Evolutionary conservation across 2,797 vertebrate genomes (phyloP).

Genomic region (Mionectes olivaceus): DNA sequence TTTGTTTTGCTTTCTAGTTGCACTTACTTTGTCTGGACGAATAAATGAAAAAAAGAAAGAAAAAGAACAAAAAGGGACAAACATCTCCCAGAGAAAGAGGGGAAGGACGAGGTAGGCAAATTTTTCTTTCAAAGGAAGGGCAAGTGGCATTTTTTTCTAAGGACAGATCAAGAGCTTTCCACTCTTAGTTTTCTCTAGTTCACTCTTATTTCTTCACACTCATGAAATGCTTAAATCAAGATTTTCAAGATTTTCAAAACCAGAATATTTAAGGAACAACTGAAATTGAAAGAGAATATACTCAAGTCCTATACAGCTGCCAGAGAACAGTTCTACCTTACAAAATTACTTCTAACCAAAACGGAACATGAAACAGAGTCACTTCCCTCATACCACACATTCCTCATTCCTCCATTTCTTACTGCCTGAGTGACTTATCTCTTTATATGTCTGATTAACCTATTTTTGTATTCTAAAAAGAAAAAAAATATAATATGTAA

Average conservation of each 20-base stretch:
- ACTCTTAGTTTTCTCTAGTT: neutral
- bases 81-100: neutral
- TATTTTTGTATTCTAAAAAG: neutral
- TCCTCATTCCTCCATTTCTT: neutral
- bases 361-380: neutral
- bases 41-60: too few species aligned
- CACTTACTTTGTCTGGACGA: neutral
- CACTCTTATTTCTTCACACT: neutral
- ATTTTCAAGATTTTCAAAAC: neutral
- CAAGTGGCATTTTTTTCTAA: neutral
- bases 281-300: neutral
- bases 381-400: neutral
- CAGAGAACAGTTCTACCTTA: neutral
- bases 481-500: neutral
- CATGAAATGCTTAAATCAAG: neutral
- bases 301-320: neutral
- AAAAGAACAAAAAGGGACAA: neutral
- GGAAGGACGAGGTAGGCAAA: neutral
- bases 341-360: neutral
- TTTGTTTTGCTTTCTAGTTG: neutral
- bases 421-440: neutral
- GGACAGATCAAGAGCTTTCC: neutral
- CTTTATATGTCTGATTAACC: neutral
- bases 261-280: neutral
- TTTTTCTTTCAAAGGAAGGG: neutral